Conservation (phyloP, 92 coral and sea anemone genomes). For the Umimayanthus kanabou region DNA sequence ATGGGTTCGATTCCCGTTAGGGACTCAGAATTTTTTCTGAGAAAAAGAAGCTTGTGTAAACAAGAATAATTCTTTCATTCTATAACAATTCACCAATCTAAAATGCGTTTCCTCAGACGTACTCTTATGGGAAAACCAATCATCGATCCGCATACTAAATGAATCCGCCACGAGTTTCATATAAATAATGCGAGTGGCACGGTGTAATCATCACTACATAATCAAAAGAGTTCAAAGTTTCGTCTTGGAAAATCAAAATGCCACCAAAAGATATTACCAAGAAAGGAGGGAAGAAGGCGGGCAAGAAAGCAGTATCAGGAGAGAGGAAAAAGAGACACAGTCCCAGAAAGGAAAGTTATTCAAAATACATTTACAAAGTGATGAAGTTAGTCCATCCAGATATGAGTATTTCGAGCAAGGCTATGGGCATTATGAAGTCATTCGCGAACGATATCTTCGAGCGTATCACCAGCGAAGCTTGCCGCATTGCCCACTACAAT, state of each 20-base stretch:
- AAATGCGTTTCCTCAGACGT: constrained; percentile 39
- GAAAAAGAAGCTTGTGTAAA: too few species aligned
- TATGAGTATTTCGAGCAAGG: constrained; percentile 32
- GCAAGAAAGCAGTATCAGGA: constrained; percentile 45
- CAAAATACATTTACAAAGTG: constrained; percentile 34
- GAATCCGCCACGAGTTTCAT: constrained; percentile 25
- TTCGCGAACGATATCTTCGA: constrained; percentile 33
- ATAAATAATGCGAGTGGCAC: neutral
- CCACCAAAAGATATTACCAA: constrained; percentile 41
- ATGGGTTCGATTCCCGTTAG: too few species aligned
- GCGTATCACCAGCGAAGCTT: constrained; percentile 45
- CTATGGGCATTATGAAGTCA: constrained; percentile 40
- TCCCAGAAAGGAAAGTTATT: constrained; percentile 24
- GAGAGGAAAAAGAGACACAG: constrained; percentile 22
- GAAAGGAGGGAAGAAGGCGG: constrained; percentile 50
- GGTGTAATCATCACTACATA: neutral
- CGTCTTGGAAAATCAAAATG: constrained; percentile 6
- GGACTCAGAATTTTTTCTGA: too few species aligned
- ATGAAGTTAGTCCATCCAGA: constrained; percentile 42
- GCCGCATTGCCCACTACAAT: constrained; percentile 30
- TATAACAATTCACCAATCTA: neutral
- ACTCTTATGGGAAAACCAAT: constrained; percentile 21
- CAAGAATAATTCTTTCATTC: too few species aligned
- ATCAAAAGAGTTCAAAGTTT: neutral
- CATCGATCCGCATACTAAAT: constrained; percentile 44